These are phyloP conservation scores for Papilio protenor DNA, from an alignment of 2,888 invertebrate genomes.

Conservation along the genomic window DNA sequence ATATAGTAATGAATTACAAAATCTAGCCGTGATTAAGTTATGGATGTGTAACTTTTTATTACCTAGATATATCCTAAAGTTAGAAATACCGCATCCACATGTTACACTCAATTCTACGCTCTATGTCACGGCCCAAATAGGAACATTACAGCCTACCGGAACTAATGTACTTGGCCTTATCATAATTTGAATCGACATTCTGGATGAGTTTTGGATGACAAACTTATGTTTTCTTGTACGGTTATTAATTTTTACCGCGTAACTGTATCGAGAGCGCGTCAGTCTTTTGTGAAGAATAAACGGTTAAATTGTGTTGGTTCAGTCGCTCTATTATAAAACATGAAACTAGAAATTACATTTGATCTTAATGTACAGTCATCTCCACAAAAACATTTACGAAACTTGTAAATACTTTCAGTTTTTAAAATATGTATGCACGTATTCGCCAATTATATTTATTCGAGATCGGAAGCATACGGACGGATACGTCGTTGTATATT, in stretches of 20 bases:
- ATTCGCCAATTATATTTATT: no score
- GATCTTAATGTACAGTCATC: neutral
- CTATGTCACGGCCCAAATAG: conserved; percentile 66
- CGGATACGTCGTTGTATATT: no score
- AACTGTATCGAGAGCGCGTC: conserved; percentile 54
- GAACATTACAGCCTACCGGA: conserved; percentile 80
- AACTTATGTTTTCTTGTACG: conserved; percentile 81
- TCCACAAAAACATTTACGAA: no score
- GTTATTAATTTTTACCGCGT: conserved; percentile 78
- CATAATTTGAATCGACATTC: conserved; percentile 83
- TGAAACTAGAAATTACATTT: neutral
- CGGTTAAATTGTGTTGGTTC: conserved; percentile 58
- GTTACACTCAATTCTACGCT: conserved; percentile 47
- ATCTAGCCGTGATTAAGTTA: no score
- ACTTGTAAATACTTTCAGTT: no score
- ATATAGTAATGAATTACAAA: no score
- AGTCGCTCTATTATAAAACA: conserved; percentile 47
- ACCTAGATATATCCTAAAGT: no score
- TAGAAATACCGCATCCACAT: conserved; percentile 60
- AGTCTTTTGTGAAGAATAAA: conserved; percentile 60
- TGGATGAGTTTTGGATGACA: conserved; percentile 81
- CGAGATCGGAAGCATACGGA: no score
- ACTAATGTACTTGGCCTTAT: conserved; percentile 81
- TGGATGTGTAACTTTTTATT: no score
- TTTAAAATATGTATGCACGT: no score